Evolutionary conservation across 2,888 invertebrate species (phyloP), one percentile per base, ranked within the genome.

Genomic region (Harpagoxenus sublaevis): DNA sequence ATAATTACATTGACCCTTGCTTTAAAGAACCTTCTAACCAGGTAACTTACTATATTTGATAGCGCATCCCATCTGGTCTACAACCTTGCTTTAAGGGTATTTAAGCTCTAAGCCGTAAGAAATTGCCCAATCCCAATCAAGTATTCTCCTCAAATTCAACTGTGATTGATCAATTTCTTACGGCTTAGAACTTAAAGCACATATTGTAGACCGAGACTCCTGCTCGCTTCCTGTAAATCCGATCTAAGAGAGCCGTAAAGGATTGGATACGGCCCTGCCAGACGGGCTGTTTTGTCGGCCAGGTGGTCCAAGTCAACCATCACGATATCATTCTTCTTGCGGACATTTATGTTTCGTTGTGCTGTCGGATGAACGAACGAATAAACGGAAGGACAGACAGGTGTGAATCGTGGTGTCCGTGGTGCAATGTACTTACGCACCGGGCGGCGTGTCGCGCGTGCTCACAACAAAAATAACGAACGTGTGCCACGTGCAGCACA

Each of bases 261-360:
- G 48, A 65, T 65, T 28, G 35, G n/a, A 28, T 81, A 71, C 79
- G 79, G 79, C 79, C 79, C 71, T 81, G 68, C 9, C 55, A 60
- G 55, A 31, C 66, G 31, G 48, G 48, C 75, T 39, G 63, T 42
- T 66, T 39, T 55, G 73, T 45, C 84, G 48, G 86, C 86, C 90
- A 90, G 90, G 89, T 90, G 90, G 86, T 79, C 87, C 84, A 84
- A 88, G 63, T 83, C 85, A 84, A 89, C 86, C 88, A 84, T 84
- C 68, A 71, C 60, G 89, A 89, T 89, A 89, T 89, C 87, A 89
- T 83, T 66, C 77, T 73, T 85, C 89, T 85, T 79, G 86, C 85
- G 86, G 89, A 90, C 87, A 84, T 90, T 90, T 89, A 86, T 82
- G 78, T 73, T 55, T 42, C 53, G 42, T n/a, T 66, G 86, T 60